Conservation (phyloP, 2,113 vertebrate species). For the Oryzias curvinotus region DNA sequence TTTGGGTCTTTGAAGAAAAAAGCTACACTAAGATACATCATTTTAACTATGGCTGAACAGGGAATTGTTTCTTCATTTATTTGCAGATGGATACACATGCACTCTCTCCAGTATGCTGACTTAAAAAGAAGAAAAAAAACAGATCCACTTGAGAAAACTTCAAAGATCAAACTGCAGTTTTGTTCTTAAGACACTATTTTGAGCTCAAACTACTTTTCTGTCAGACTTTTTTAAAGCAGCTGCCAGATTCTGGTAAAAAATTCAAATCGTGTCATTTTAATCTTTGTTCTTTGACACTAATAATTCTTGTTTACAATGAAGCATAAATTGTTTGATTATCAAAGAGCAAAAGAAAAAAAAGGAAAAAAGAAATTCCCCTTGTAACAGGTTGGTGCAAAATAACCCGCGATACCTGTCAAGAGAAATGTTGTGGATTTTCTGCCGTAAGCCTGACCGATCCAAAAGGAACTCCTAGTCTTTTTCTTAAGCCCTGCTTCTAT, state of each 20-base stretch:
- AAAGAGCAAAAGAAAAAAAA: slow-evolving; percentile 18
- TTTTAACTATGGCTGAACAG: too few relatives aligned
- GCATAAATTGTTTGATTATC: background rate
- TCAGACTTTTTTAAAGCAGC: slow-evolving; percentile 15
- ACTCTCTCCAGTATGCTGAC: background rate
- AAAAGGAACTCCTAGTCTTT: slow-evolving; percentile 45
- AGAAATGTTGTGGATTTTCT: slow-evolving; percentile 52
- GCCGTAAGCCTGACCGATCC: slow-evolving; percentile 47
- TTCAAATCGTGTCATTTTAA: slow-evolving; percentile 17
- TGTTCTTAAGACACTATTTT: slow-evolving; percentile 20
- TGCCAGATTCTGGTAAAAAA: slow-evolving; percentile 11
- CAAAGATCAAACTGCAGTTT: slow-evolving; percentile 21
- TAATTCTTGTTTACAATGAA: slow-evolving; percentile 9
- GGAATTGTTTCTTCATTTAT: slow-evolving; percentile 3
- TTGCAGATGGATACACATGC: slow-evolving; percentile 8
- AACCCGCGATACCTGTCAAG: slow-evolving; percentile 42
- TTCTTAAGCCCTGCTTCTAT: slow-evolving; percentile 38
- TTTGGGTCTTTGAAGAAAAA: too few relatives aligned
- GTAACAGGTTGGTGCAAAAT: slow-evolving; percentile 44
- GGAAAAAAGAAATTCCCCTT: slow-evolving; percentile 21
- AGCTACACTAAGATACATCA: too few relatives aligned
- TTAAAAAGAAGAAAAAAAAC: background rate
- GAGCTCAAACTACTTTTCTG: slow-evolving; percentile 21
- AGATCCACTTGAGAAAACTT: slow-evolving; percentile 3
- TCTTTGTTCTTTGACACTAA: slow-evolving; percentile 11